Conservation (phyloP, 1,140 invertebrate genomes). For the Lordiphosa collinella region DNA sequence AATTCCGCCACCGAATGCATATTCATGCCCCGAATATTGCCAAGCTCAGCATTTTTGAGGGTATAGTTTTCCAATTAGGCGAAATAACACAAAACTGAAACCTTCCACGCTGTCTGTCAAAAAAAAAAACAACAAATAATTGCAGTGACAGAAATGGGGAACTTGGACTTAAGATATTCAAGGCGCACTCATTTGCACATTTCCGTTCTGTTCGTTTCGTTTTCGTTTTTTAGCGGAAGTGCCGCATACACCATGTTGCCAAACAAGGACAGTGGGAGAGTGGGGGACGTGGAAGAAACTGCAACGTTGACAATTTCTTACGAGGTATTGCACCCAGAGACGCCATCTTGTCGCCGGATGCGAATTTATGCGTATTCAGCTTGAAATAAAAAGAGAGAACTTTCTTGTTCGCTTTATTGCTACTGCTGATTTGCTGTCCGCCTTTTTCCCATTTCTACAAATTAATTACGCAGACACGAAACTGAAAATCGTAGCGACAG, state of each 20-base stretch:
- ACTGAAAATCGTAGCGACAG: conserved; percentile 18
- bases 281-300: conserved; percentile 3
- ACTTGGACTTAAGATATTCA: conserved; percentile 11
- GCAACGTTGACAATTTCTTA: conserved; percentile 41
- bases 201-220: neutral
- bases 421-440: conserved; percentile 43
- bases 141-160: conserved; percentile 1
- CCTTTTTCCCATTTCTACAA: conserved; percentile 26
- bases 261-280: neutral
- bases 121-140: conserved; percentile 8
- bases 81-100: conserved; percentile 5
- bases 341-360: conserved; percentile 56
- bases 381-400: conserved; percentile 12
- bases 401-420: conserved; percentile 11
- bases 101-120: neutral
- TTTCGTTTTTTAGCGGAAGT: conserved; percentile 5
- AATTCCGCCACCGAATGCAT: conserved; percentile 22
- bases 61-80: conserved; percentile 12
- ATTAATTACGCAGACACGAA: conserved; percentile 48
- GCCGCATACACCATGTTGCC: conserved; percentile 11
- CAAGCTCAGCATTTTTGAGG: conserved; percentile 4
- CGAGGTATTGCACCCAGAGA: conserved; percentile 18
- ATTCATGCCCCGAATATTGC: neutral
- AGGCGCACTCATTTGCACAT: conserved; percentile 11
- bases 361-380: conserved; percentile 61